Evolutionary conservation across 2,888 invertebrate species (phyloP).

Genomic region (Malthinus seriepunctatus): DNA sequence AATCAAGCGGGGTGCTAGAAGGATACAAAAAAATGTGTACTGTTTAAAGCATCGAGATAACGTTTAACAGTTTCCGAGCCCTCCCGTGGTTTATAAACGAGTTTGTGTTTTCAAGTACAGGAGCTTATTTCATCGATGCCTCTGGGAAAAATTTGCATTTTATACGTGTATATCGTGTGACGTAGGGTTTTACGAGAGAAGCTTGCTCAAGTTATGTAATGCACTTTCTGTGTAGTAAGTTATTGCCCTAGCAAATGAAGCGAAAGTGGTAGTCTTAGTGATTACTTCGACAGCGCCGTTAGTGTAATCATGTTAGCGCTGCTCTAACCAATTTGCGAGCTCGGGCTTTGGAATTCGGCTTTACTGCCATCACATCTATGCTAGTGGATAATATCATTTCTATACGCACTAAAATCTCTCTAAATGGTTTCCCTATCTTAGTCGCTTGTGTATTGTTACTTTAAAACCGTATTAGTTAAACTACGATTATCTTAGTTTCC

Average conservation of each 20-base stretch:
- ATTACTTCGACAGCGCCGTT: constrained; percentile 37
- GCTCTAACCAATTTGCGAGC: constrained; percentile 38
- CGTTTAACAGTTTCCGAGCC: constrained; percentile 11
- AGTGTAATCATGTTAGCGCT: constrained; percentile 37
- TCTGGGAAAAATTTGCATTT: constrained; percentile 32
- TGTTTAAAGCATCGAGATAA: background rate
- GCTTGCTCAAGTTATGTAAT: constrained; percentile 34
- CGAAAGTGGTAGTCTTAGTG: constrained; percentile 38
- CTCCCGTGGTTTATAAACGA: constrained; percentile 23
- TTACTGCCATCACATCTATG: constrained; percentile 35
- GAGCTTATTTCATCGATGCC: constrained; percentile 26
- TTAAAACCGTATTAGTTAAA: background rate
- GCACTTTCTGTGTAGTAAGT: constrained; percentile 37
- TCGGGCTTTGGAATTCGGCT: constrained; percentile 35
- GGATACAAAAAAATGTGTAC: too few species aligned
- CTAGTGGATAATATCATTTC: constrained; percentile 32
- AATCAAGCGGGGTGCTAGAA: too few species aligned
- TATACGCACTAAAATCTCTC: constrained; percentile 30
- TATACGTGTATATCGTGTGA: constrained; percentile 31
- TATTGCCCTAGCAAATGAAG: constrained; percentile 36
- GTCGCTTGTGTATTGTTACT: constrained; percentile 5
- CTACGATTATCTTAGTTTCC: background rate
- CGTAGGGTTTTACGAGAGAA: constrained; percentile 28
- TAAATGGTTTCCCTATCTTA: constrained; percentile 24
- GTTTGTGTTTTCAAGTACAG: constrained; percentile 26